Evolutionary conservation across 2,113 vertebrate species (phyloP), one percentile per base, ranked within the genome.

Genomic region (Acrocephalus arundinaceus): DNA sequence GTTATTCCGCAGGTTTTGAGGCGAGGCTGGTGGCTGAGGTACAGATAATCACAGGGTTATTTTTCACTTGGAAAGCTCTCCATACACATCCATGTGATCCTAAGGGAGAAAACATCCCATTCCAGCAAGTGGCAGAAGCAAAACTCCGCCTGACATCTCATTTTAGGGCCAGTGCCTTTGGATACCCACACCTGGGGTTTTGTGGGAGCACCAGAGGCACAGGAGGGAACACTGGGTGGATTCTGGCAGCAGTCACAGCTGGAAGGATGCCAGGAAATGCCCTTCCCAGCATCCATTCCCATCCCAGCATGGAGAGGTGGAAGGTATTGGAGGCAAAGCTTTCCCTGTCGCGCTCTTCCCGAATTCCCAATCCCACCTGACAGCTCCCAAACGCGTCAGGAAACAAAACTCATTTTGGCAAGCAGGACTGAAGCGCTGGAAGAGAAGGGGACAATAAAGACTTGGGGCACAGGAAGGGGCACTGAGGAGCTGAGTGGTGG

Each of bases 341-440:
- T 33, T 62, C 18, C 41, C 55, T 68, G 33, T 4, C 0, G 0
- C 6, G 10, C 37, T 54, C 43, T n/a, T 85, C 45, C 78, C 13
- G 0, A 94, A 49, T 7, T 21, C 68, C 54, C 20, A 30, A 4
- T 39, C 72, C 52, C 72, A 62, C 22, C 25, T 27, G 45, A 33
- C 8, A 7, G 37, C 55, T 62, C 76, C 49, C 41, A 54, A 45
- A 65, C 4, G 11, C 0, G 2, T 15, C 49, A 74, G 55, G 30
- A 63, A 77, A 51, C 10, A 31, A 30, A 55, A 51, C 3, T 39
- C 14, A 6, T 22, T 62, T 19, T 54, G 46, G 62, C 21, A 87
- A 84, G 52, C 17, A 35, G 51, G 59, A 67, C 0, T 41, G 39
- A 63, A 80, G 46, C 0, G 0, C 41, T 65, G 35, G 7, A 45